Conservation (phyloP, 2,888 invertebrate species). For the Scaptomyza tumidula region DNA sequence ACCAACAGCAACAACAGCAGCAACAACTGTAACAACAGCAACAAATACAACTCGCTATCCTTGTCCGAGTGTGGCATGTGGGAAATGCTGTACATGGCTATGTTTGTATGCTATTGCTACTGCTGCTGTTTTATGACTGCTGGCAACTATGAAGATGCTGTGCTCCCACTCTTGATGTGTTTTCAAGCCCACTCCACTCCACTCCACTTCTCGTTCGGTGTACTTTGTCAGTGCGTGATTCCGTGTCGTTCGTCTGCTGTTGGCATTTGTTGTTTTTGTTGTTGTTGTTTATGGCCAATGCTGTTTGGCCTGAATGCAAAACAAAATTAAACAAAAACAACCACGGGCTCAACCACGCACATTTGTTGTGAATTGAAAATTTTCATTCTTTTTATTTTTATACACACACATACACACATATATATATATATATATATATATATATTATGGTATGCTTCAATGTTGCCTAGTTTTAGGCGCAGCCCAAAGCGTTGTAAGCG, state of each 20-base stretch:
- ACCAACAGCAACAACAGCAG: constrained; percentile 20
- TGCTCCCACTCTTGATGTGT: constrained; percentile 15
- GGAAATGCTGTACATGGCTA: constrained; percentile 51
- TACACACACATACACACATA: too few relatives aligned
- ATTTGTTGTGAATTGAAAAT: constrained; percentile 67
- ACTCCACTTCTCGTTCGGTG: background rate
- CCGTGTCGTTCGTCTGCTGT: constrained; percentile 40
- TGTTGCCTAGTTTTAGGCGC: constrained; percentile 67
- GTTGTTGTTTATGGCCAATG: constrained; percentile 56
- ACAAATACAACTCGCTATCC: constrained; percentile 40
- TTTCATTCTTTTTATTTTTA: constrained; percentile 26
- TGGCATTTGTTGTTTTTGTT: constrained; percentile 33
- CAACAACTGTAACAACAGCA: constrained; percentile 24
- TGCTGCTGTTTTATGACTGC: constrained; percentile 7
- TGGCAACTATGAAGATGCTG: constrained; percentile 3
- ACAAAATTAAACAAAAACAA: constrained; percentile 75
- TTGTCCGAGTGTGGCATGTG: constrained; percentile 55
- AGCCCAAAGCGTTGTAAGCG: constrained; percentile 31
- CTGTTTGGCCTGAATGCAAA: constrained; percentile 53
- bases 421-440: constrained; percentile 16
- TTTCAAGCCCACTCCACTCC: background rate
- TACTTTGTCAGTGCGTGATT: constrained; percentile 48
- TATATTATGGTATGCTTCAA: constrained; percentile 10
- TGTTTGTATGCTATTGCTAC: constrained; percentile 6
- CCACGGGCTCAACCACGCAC: constrained; percentile 56